phyloP scores from a whole-genome alignment of 2,113 vertebrate genomes.

The Stercorarius parasiticus region DNA sequence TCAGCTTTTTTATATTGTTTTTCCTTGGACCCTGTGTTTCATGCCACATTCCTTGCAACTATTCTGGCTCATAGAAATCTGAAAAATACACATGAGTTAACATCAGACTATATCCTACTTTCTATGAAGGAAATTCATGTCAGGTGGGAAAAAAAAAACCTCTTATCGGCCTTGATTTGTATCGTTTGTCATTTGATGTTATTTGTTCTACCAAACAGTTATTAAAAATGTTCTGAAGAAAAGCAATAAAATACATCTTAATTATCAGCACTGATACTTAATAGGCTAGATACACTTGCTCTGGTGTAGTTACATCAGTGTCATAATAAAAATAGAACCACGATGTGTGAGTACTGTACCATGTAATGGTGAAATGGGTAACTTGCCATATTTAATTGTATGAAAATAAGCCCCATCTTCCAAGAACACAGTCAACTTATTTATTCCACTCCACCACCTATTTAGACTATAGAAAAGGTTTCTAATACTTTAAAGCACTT shows the following conservation, averaged over 20 bases:
- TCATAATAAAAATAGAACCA: not conserved
- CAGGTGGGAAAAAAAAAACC: not conserved
- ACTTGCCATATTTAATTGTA: not conserved
- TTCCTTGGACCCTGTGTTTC: slow-evolving; percentile 8
- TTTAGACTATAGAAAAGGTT: not conserved
- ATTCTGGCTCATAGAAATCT: not conserved
- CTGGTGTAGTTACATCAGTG: not conserved
- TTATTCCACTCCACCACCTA: not conserved
- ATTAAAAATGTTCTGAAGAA: not conserved
- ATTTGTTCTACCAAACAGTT: not conserved
- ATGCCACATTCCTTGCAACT: slow-evolving; percentile 24
- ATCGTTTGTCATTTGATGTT: not conserved
- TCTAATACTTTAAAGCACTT: not conserved
- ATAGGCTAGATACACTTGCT: not conserved
- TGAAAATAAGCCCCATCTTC: not conserved
- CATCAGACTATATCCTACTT: not conserved
- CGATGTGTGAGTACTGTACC: not conserved
- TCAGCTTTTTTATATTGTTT: slow-evolving; percentile 23
- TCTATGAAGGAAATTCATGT: not conserved
- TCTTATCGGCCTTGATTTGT: not conserved
- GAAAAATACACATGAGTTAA: not conserved
- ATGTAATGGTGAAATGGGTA: not conserved
- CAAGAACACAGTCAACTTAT: not conserved
- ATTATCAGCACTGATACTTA: not conserved
- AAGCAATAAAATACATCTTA: not conserved